A percentile compares a stretch with the other conserved stretches of the same genome.
These are phyloP conservation scores for Lutra lutra DNA, from an alignment of 2,797 vertebrate genomes.

Conservation along the genomic window DNA sequence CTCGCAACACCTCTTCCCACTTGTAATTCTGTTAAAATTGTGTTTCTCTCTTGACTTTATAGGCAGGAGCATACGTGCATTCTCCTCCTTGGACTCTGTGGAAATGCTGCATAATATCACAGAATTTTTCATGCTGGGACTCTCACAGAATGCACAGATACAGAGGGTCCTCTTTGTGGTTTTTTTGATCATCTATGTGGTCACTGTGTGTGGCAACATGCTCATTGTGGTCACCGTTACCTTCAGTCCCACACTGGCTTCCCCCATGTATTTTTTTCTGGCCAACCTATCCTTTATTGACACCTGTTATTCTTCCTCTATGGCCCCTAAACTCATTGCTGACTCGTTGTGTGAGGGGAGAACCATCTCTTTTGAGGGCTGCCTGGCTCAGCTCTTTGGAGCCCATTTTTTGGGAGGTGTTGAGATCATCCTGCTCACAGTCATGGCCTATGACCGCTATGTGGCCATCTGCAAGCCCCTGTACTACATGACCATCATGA, in stretches of 20 bases:
- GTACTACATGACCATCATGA: conserved; percentile 63
- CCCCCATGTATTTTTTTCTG: conserved; percentile 80
- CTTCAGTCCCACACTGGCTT: conserved; percentile 27
- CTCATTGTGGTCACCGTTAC: conserved; percentile 64
- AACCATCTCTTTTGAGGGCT: conserved; percentile 63
- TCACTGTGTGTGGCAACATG: conserved; percentile 54
- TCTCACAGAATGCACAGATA: conserved; percentile 57
- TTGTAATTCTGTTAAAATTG: background rate
- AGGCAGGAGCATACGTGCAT: background rate
- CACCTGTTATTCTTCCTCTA: conserved; percentile 71
- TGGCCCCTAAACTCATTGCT: conserved; percentile 71
- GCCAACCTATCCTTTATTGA: conserved; percentile 76
- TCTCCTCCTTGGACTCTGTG: background rate
- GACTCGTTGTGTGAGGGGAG: conserved; percentile 62
- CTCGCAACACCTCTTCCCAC: background rate
- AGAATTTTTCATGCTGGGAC: conserved; percentile 70
- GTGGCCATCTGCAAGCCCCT: conserved; percentile 83
- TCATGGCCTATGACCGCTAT: conserved; percentile 77
- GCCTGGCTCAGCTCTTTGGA: conserved; percentile 74
- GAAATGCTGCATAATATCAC: conserved; percentile 27
- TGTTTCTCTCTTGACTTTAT: background rate
- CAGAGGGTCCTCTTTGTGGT: conserved; percentile 66
- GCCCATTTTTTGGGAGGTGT: conserved; percentile 73
- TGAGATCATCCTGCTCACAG: conserved; percentile 73
- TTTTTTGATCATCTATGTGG: conserved; percentile 57